Percentiles rank a stretch among this genome's conserved stretches.
phyloP scores from a whole-genome alignment of 2,888 invertebrate genomes.

The Xestoiulus laeticollis region DNA sequence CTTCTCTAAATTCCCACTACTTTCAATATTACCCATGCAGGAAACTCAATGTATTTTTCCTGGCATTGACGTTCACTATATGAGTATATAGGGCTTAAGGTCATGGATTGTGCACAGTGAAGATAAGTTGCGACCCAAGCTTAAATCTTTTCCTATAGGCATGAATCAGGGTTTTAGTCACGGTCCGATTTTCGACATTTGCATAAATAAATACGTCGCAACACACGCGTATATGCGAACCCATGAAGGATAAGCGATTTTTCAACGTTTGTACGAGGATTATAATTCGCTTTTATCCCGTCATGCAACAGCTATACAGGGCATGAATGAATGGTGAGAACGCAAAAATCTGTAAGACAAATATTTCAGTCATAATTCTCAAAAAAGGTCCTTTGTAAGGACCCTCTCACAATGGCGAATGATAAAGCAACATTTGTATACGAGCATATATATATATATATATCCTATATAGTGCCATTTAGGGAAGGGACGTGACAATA shows the following conservation, averaged over 20 bases:
- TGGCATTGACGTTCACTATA: background rate
- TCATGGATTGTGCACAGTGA: background rate
- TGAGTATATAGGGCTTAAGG: background rate
- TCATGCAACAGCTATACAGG: background rate
- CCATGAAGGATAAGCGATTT: conserved; percentile 46
- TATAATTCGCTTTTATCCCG: background rate
- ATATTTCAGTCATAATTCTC: conserved; percentile 16
- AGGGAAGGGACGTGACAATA: background rate
- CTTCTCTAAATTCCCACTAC: background rate
- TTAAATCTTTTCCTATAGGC: background rate
- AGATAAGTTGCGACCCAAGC: conserved; percentile 34
- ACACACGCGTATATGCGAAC: background rate
- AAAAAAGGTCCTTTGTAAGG: conserved; percentile 13
- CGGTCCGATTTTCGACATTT: conserved; percentile 23
- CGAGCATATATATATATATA: too few species aligned
- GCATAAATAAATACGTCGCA: conserved; percentile 2
- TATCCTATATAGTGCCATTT: background rate
- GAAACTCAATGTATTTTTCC: background rate
- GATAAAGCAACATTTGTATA: conserved; percentile 18
- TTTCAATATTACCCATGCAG: background rate
- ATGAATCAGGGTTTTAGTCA: conserved; percentile 23
- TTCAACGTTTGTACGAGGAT: conserved; percentile 43
- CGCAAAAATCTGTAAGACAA: conserved; percentile 46
- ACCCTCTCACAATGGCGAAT: background rate
- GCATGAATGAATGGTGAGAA: conserved; percentile 27